phyloP scores from a whole-genome alignment of 2,113 vertebrate species.

The Paramormyrops kingsleyae region DNA sequence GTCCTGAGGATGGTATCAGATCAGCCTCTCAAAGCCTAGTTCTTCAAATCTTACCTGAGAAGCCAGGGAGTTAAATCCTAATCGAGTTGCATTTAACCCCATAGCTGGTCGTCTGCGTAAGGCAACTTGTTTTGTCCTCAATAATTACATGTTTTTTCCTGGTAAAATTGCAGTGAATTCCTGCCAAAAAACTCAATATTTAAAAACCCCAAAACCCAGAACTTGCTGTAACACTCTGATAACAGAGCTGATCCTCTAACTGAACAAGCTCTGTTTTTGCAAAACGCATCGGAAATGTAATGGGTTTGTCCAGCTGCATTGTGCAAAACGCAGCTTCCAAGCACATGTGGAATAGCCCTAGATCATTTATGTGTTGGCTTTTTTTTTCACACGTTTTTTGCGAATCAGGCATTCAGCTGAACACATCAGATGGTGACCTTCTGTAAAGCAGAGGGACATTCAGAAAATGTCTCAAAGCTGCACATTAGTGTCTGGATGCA shows the following conservation, averaged over 20 bases:
- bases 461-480: background rate
- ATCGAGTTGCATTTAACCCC: background rate
- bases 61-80: background rate
- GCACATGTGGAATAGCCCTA: background rate
- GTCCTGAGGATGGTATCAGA: background rate
- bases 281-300: conserved; percentile 1
- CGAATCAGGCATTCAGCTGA: background rate
- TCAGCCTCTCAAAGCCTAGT: background rate
- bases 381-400: background rate
- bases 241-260: background rate
- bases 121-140: background rate
- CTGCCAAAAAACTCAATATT: background rate
- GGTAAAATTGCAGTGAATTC: background rate
- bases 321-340: conserved; percentile 1
- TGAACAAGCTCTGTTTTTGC: conserved; percentile 17
- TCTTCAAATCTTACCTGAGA: background rate
- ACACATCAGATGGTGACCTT: background rate
- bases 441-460: background rate
- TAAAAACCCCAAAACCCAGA: background rate
- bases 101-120: background rate
- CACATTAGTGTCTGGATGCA: background rate
- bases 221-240: background rate
- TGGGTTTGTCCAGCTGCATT: conserved; percentile 17
- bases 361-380: too few species aligned
- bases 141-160: background rate